Evolutionary conservation across 2,797 vertebrate species (phyloP), one percentile per base, ranked within the genome.

Genomic region (Parambassis ranga): DNA sequence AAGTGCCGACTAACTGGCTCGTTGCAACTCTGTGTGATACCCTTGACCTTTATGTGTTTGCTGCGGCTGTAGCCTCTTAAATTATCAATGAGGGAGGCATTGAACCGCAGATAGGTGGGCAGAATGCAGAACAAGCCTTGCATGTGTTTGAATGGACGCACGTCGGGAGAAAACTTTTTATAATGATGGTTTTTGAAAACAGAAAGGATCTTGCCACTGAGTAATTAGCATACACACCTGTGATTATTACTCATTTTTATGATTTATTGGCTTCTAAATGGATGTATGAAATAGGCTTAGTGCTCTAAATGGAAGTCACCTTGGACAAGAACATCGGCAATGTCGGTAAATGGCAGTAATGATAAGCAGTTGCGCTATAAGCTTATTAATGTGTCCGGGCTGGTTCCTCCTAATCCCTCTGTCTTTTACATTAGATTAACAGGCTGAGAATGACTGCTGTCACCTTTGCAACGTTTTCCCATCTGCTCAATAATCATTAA

Each of bases 11-110:
- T 87, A 90, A 88, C 86, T 87, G 80, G 80, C 82, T 86, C 7
- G 73, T 71, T 85, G 81, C 84, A 81, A 81, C 86, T 69, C 75
- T 1, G 46, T 18, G 81, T 76, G 79, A 66, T 83, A 71, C 78
- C 85, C 82, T 87, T 86, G 87, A 90, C 89, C 89, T 91, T 87
- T 80, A 58, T 65, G 53, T 65, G 77, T 84, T 86, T 73, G 75
- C 63, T 37, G 70, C 65, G 3, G 76, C 63, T 7, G 71, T 27
- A 51, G 58, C 75, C 38, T 77, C 65, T 79, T 67, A 81, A 85
- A 85, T 85, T 60, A 71, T 79, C 84, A 84, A 82, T 79, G 71
- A 82, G 74, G 50, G 55, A 65, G 41, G 52, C 76, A 71, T 68
- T 74, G 77, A 86, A 77, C 71, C 56, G 9, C 6, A 13, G 23